Base-by-base conservation (phyloP, 2,113 vertebrate genomes). In the Brachyhypopomus occidentalis region DNA sequence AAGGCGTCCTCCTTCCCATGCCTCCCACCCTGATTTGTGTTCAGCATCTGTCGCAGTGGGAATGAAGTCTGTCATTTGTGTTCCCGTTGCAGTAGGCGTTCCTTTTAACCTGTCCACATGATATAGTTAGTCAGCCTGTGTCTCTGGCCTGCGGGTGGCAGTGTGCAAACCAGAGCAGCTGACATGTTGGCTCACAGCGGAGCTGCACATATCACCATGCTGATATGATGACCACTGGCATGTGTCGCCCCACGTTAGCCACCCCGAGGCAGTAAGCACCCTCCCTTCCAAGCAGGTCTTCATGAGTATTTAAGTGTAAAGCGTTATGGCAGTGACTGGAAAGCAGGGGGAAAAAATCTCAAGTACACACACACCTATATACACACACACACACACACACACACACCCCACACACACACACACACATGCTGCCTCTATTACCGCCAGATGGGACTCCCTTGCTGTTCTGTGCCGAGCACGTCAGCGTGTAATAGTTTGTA, bases 191-290 rank as follows among this genome's bases (percentile, higher is more conserved):
- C 88, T 89, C 84, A 87, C 86, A 87, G 86, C 82, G 78, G 84
- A 86, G 82, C 83, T 76, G 62, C 85, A 83, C 78, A 88, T 84
- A 86, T 86, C 83, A 81, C 72, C 76, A 60, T 64, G 19, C n/a
- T 90, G 91, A 92, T 89, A 83, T 91, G 89, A 94, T 92, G 85
- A 84, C 84, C 86, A 91, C 79, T 90, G 92, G 87, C 90, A 93
- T 87, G 89, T 92, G 91, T 90, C 89, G 11, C 83, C 85, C 82
- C 87, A 83, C 78, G 87, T 93, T 91, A 91, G 86, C 83, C 75
- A 74, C 55, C 67, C 80, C 55, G 52, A 78, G 73, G 84, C 87
- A 83, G 23, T 86, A 84, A 86, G 52, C 62, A 77, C 69, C 80
- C 83, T 77, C 79, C 77, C 41, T 81, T 70, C 77, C 69, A 73